A percentile compares a stretch with the other conserved stretches of the same genome.
Conservation (phyloP, 1,140 invertebrate genomes). For the Sitobion miscanthi region DNA sequence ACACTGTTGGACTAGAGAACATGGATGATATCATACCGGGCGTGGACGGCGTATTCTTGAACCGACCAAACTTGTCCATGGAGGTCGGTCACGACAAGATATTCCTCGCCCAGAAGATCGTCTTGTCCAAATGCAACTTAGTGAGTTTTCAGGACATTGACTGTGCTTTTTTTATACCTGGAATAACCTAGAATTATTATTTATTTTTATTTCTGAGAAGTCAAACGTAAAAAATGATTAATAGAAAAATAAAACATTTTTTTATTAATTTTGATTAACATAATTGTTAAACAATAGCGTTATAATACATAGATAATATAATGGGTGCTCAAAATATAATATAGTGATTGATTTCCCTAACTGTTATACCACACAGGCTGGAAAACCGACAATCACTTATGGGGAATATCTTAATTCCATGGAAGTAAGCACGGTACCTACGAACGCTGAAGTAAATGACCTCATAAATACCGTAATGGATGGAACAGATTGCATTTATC, state of each 20-base stretch:
- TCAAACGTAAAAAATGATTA: background rate
- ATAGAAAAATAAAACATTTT: background rate
- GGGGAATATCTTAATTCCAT: constrained; percentile 28
- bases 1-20: constrained; percentile 5
- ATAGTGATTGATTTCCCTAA: background rate
- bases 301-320: background rate
- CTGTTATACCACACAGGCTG: background rate
- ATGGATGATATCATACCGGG: background rate
- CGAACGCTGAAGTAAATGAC: background rate
- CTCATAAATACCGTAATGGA: constrained; percentile 32
- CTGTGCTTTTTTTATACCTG: background rate
- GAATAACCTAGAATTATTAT: background rate
- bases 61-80: constrained; percentile 35
- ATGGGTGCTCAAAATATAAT: background rate
- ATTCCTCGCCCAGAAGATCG: background rate
- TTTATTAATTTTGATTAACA: background rate
- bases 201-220: background rate
- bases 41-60: constrained; percentile 11
- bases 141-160: background rate
- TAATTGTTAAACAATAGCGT: background rate
- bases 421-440: background rate
- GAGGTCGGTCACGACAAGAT: constrained; percentile 16
- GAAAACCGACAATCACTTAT: background rate
- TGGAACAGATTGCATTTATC: constrained; percentile 20
- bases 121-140: constrained; percentile 46